Base-by-base conservation (phyloP, 2,113 vertebrate species). In the Triplophysa siluroides region DNA sequence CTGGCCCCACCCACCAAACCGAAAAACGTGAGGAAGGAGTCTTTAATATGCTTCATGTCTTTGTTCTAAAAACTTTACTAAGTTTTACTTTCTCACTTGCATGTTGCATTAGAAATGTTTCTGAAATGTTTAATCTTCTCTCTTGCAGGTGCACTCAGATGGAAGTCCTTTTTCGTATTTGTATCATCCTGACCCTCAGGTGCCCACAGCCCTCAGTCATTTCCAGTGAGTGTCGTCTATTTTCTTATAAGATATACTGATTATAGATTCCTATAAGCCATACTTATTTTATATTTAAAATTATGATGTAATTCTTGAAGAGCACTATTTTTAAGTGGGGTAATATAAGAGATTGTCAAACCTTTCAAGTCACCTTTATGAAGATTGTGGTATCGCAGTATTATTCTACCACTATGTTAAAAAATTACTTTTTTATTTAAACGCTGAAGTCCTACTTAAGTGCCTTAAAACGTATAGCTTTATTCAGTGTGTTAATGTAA, bases 161-260 rank as follows among this genome's bases (percentile, higher is more conserved):
- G 83, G 85, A 52, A 78, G 38, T 21, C 18, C 24, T 61, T 86
- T 86, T 70, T 82, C 75, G 4, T 86, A 84, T 67, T 65, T 61
- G 47, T 86, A 86, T 78, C 68, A 83, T 33, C 78, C 81, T 1
- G 50, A 54, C 64, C 78, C 63, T 43, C 65, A 67, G n/a, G 45
- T 86, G n/a, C 29, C 60, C 26, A 23, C 29, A 38, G 65, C 79
- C 60, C 52, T 86, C 21, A 61, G 78, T 45, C 63, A 26, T 5
- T 71, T 54, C 23, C 56, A 68, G 85, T 84, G 24, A 82, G 85
- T 81, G 21, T 33, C 11, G 56, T 21, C 16, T 70, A 9, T 74
- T 74, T n/a, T 33, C 33, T 38, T 5, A 9, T 72, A 24, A n/a
- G 19, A 47, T 23, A 61, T 29, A 11, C 9, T 62, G 41, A 75